Evolutionary conservation across 1,140 invertebrate genomes (phyloP), one percentile per base, ranked within the genome.

Genomic region (Gonatopus flavifemur): DNA sequence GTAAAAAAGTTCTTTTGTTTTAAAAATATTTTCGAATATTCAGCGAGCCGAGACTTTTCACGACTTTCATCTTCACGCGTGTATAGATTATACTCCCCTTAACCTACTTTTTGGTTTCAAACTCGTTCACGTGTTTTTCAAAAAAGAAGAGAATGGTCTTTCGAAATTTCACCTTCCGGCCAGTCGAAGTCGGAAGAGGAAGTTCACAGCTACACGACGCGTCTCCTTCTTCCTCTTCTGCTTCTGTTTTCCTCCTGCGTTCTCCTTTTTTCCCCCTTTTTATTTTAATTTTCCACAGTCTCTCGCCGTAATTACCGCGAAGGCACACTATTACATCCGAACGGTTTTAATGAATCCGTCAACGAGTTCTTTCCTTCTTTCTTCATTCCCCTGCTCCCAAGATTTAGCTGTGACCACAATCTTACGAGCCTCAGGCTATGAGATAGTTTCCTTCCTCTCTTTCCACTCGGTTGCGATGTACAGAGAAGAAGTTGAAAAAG

Each of bases 301-400:
- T 12, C 42, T 12, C 47, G 21, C 40, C 57, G 60, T 72, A 71
- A 75, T 74, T 69, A 70, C 60, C 57, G 69, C n/a, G n/a, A n/a
- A n/a, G n/a, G n/a, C n/a, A n/a, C 61, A 63, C 64, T 66, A 65
- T 70, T 69, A 59, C 64, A 61, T 55, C 59, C 55, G 47, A 66
- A 62, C 41, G 53, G 60, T 69, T 75, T 70, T 74, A 70, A 74
- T 73, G 69, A 75, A 70, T 76, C 66, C 66, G 64, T 69, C 70
- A 67, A 66, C 68, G 69, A 65, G 39, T 37, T 59, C 35, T 47
- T 39, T 21, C 59, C 42, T 39, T 45, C 35, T 24, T 36, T 41
- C 37, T 43, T 7, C 19, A 40, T 18, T 36, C 21, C 10, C 16
- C 43, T 19, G 10, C 22, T 36, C 41, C 41, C 37, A 24, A 32